A percentile compares a stretch with the other conserved stretches of the same genome.
These are phyloP conservation scores for Smithornis capensis DNA, from an alignment of 2,113 vertebrate genomes.

Conservation along the genomic window DNA sequence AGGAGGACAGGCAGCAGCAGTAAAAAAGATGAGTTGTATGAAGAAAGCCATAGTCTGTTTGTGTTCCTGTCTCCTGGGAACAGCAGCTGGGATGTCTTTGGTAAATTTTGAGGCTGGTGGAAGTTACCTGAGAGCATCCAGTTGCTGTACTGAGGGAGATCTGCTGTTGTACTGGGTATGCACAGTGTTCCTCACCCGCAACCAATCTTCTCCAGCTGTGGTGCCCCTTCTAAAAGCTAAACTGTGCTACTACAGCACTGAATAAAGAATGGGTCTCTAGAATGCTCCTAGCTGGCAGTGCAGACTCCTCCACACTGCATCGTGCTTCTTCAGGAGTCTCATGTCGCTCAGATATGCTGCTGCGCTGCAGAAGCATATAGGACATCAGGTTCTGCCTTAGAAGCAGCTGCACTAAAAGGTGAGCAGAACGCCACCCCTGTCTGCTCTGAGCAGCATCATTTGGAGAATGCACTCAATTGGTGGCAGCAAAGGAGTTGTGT, in stretches of 20 bases:
- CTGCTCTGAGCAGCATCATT: neutral
- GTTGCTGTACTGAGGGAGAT: fast-evolving
- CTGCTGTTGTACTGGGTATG: neutral
- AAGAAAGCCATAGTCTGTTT: neutral
- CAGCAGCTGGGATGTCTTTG: neutral
- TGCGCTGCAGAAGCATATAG: neutral
- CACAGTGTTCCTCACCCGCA: neutral
- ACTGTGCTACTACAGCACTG: neutral
- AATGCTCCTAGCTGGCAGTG: neutral
- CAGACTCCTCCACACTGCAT: neutral
- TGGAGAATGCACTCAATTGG: fast-evolving
- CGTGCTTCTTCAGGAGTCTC: neutral
- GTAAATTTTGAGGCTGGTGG: neutral
- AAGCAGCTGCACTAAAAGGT: neutral
- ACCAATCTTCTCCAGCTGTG: neutral
- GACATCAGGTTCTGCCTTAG: neutral
- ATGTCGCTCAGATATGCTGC: neutral
- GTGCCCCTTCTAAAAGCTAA: neutral
- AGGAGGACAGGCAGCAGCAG: neutral
- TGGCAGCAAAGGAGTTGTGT: neutral
- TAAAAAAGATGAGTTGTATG: neutral
- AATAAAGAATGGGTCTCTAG: neutral
- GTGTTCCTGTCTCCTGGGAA: neutral
- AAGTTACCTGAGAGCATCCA: neutral
- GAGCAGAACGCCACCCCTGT: neutral